Conservation (phyloP, 2,888 invertebrate species). For the Mellilla xanthometata region DNA sequence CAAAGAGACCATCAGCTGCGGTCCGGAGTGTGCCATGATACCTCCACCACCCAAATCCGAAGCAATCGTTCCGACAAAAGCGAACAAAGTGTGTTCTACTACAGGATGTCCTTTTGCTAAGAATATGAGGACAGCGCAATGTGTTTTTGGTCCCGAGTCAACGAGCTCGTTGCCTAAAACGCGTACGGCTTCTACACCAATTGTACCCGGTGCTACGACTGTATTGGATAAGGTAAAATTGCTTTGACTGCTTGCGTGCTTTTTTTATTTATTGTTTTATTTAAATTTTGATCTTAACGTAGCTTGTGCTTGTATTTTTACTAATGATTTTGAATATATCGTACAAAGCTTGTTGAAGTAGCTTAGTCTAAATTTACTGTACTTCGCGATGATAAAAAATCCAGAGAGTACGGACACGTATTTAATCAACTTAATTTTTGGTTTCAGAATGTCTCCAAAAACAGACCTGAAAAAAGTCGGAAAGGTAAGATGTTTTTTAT, state of each 20-base stretch:
- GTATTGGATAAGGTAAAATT: too few relatives aligned
- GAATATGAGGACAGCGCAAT: conserved; percentile 66
- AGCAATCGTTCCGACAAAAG: conserved; percentile 40
- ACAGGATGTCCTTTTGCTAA: conserved; percentile 45
- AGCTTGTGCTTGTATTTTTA: too few relatives aligned
- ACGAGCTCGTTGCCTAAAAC: conserved; percentile 28
- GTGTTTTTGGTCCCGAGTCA: conserved; percentile 53
- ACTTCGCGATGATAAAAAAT: too few relatives aligned
- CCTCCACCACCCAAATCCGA: conserved; percentile 33
- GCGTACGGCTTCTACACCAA: conserved; percentile 20
- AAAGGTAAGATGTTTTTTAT: conserved; percentile 43
- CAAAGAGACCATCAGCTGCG: conserved; percentile 42
- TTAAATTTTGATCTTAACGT: conserved; percentile 34
- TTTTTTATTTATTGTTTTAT: background rate
- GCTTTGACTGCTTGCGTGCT: too few relatives aligned
- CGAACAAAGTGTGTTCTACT: conserved; percentile 46
- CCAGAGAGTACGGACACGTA: too few relatives aligned
- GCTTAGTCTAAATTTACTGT: too few relatives aligned
- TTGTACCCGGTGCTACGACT: background rate
- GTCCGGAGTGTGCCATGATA: conserved; percentile 49
- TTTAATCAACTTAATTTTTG: too few relatives aligned
- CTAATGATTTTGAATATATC: too few relatives aligned
- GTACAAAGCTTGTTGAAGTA: too few relatives aligned
- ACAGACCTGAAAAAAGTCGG: conserved; percentile 25
- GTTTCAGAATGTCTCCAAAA: conserved; percentile 19